A percentile compares a stretch with the other conserved stretches of the same genome.
phyloP scores from a whole-genome alignment of 2,888 invertebrate species.

The Sycophila texana region DNA sequence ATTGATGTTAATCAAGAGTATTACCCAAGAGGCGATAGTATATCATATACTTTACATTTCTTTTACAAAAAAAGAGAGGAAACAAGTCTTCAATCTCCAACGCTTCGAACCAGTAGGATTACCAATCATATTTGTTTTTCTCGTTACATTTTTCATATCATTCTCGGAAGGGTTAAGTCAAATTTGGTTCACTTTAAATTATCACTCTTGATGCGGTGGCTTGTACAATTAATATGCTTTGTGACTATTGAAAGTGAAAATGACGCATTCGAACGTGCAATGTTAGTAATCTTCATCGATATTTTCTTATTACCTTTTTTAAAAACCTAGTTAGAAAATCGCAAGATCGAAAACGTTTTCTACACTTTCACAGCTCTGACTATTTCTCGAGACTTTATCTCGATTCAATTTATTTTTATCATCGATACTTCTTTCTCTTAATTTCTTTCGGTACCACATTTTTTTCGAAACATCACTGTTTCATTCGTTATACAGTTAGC shows the following conservation, averaged over 20 bases:
- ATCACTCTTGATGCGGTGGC: slow-evolving; percentile 73
- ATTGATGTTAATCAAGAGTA: slow-evolving; percentile 55
- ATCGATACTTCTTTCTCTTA: slow-evolving; percentile 30
- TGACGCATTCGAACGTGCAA: slow-evolving; percentile 48
- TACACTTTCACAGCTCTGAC: slow-evolving; percentile 55
- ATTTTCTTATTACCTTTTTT: slow-evolving; percentile 36
- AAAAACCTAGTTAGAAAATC: slow-evolving; percentile 41
- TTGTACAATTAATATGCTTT: slow-evolving; percentile 59
- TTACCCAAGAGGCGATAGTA: slow-evolving; percentile 37
- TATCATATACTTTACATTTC: slow-evolving; percentile 50
- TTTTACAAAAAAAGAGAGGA: slow-evolving; percentile 55
- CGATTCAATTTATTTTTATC: slow-evolving; percentile 45
- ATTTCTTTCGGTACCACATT: slow-evolving; percentile 51
- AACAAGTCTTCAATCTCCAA: slow-evolving; percentile 55
- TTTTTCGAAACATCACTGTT: slow-evolving; percentile 42
- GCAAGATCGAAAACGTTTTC: slow-evolving; percentile 49
- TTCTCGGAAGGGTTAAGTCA: slow-evolving; percentile 70
- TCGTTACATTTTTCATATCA: slow-evolving; percentile 47
- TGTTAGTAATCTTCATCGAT: slow-evolving; percentile 31
- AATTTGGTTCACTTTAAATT: slow-evolving; percentile 69
- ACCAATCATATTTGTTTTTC: slow-evolving; percentile 51
- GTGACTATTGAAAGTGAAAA: slow-evolving; percentile 57
- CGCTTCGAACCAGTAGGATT: slow-evolving; percentile 57
- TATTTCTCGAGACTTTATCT: slow-evolving; percentile 51
- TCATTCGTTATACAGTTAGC: slow-evolving; percentile 38